Evolutionary conservation across 2,797 vertebrate species (phyloP).

Genomic region (Brotula barbata): DNA sequence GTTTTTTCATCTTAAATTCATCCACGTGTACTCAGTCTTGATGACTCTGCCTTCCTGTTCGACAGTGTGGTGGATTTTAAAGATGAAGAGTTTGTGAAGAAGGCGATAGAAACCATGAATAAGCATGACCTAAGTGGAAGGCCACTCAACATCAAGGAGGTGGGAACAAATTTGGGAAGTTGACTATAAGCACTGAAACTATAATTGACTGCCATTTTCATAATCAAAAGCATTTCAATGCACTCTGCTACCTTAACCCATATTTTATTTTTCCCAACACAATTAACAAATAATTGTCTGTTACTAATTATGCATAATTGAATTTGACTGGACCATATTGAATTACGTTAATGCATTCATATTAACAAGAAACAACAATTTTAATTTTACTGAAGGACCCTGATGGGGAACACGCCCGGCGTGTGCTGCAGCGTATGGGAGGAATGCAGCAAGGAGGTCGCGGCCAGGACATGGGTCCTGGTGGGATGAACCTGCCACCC

Average conservation of each 20-base stretch:
- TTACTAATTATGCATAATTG: no score
- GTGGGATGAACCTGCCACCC: slow-evolving; percentile 89
- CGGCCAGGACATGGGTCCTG: slow-evolving; percentile 85
- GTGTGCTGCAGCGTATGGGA: slow-evolving; percentile 89
- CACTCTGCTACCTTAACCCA: not conserved
- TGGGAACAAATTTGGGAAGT: slow-evolving; percentile 63
- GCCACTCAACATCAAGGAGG: slow-evolving; percentile 97
- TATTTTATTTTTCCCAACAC: no score
- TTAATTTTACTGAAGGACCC: slow-evolving; percentile 83
- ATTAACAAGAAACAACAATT: not conserved
- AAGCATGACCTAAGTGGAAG: slow-evolving; percentile 95
- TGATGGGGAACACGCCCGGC: slow-evolving; percentile 93
- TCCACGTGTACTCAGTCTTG: not conserved
- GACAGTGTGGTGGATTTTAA: slow-evolving; percentile 98
- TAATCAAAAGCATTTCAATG: no score
- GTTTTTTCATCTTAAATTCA: not conserved
- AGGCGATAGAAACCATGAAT: slow-evolving; percentile 95
- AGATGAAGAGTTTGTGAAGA: slow-evolving; percentile 98
- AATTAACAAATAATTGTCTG: no score
- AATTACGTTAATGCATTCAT: not conserved
- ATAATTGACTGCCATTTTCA: no score
- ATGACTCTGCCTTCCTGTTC: no score
- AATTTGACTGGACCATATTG: not conserved
- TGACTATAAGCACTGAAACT: no score
- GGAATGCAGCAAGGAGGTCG: slow-evolving; percentile 85